Conservation (phyloP, 2,888 invertebrate genomes). For the Cephus rjabovi region DNA sequence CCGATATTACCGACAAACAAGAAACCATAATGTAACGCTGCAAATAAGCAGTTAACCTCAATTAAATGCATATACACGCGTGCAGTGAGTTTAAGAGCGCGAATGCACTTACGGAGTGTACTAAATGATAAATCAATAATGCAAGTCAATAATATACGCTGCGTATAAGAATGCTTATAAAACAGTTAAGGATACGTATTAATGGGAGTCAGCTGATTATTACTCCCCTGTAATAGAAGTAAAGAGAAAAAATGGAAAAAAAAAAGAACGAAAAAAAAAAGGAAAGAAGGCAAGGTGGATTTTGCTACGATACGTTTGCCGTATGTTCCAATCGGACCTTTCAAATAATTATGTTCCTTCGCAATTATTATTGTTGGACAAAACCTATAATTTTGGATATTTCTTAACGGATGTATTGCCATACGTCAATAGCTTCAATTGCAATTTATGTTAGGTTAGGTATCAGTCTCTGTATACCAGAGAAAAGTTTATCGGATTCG, state of each 20-base stretch:
- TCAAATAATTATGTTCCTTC: background rate
- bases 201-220: conserved; percentile 17
- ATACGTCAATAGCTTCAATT: background rate
- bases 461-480: background rate
- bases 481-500: background rate
- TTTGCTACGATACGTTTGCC: background rate
- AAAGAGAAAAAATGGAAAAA: too few species aligned
- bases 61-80: conserved; percentile 44
- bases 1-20: conserved; percentile 9
- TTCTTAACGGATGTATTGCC: background rate
- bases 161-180: conserved; percentile 19
- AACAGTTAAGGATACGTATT: conserved; percentile 13
- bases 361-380: background rate
- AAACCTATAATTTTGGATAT: background rate
- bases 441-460: background rate
- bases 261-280: background rate
- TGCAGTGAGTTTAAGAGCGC: conserved; percentile 23
- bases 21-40: conserved; percentile 42
- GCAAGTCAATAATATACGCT: conserved; percentile 45
- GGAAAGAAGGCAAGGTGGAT: background rate
- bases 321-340: background rate
- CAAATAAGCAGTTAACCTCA: conserved; percentile 58
- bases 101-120: conserved; percentile 25
- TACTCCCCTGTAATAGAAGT: background rate
- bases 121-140: conserved; percentile 58